Evolutionary conservation across 2,888 invertebrate species (phyloP), one percentile per base, ranked within the genome.

Genomic region (Cataglyphis cursor): DNA sequence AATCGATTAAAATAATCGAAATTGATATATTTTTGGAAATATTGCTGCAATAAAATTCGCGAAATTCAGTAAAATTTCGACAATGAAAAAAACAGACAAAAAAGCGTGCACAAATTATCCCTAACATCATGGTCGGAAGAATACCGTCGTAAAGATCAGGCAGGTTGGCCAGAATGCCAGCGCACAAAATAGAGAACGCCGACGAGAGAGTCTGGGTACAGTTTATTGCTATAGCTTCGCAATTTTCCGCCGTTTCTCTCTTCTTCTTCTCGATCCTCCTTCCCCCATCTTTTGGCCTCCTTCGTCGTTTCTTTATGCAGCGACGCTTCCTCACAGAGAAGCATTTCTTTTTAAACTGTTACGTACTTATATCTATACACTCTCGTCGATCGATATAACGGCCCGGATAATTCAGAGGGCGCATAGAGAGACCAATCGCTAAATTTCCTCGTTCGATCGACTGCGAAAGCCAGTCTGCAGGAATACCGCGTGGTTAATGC

Each of bases 141-240:
- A 66, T 66, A 76, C 54, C 41, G 18, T 44, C 70, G 59, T 78
- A 59, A 68, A 68, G 57, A 44, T 15, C 41, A 8, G 41, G 31
- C 9, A n/a, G 54, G n/a, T 21, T 31, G 15, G 61, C 61, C 61
- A 24, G 54, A n/a, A 51, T 64, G 35, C 54, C n/a, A 66, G 82
- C 61, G 57, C 28, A 59, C 8, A 21, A 64, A 84, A 86, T 70
- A 65, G 62, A 75, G 59, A 84, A 83, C 82, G 68, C 87, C 87
- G 61, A 66, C 74, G 83, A 70, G 64, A 65, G 76, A 88, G 84
- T 74, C 83, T 85, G 85, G 88, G 80, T 85, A 83, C 89, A 84
- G 76, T 89, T 89, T 89, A 89, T 86, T 84, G 85, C 85, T 84
- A 87, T 62, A 84, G 86, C 83, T 86, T 84, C 85, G 88, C 76